A percentile compares a stretch with the other conserved stretches of the same genome.
phyloP scores from a whole-genome alignment of 2,797 vertebrate species.

The Bradypodion ventrale region DNA sequence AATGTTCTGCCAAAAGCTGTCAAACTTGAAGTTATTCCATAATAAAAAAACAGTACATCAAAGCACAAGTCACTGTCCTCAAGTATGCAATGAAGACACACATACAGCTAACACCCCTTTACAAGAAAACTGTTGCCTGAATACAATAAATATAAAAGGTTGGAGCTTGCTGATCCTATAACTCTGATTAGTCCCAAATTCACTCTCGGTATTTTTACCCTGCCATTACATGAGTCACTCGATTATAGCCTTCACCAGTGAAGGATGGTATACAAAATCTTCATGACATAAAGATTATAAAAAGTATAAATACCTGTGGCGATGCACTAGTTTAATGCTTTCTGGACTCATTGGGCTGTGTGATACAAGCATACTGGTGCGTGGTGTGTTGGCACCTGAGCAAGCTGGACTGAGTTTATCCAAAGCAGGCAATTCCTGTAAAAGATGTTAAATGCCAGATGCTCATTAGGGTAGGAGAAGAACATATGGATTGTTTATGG shows the following conservation, averaged over 20 bases:
- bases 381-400: conserved; percentile 85
- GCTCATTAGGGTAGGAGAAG: background rate
- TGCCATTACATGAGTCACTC: background rate
- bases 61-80: background rate
- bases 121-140: conserved; percentile 5
- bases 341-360: conserved; percentile 96
- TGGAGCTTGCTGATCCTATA: background rate
- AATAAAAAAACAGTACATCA: conserved; percentile 1
- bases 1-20: background rate
- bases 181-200: background rate
- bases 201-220: background rate
- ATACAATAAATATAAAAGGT: background rate
- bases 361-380: conserved; percentile 85
- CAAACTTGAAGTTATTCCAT: background rate
- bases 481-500: background rate
- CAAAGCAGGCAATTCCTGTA: conserved; percentile 90
- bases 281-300: background rate
- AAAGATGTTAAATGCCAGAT: conserved; percentile 59
- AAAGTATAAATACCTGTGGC: conserved; percentile 85
- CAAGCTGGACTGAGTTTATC: conserved; percentile 90
- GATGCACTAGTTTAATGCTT: conserved; percentile 90
- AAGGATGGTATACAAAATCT: background rate
- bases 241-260: background rate
- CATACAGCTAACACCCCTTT: background rate
- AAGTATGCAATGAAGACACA: background rate